phyloP scores from a whole-genome alignment of 2,888 invertebrate genomes.

The Agriopis marginaria region DNA sequence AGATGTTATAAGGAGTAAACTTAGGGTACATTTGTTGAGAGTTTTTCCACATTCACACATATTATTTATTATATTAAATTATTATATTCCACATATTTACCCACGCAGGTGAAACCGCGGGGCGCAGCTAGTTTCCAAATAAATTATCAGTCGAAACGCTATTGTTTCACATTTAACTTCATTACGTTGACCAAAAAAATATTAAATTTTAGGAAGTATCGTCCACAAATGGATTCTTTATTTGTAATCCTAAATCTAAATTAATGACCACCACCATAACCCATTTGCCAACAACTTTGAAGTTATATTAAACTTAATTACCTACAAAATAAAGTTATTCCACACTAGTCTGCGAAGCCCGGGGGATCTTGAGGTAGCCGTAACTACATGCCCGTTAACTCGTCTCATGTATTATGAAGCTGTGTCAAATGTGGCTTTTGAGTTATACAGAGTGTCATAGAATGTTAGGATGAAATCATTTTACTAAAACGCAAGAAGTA shows the following conservation, averaged over 20 bases:
- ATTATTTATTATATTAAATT: too few relatives aligned
- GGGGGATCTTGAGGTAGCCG: constrained; percentile 67
- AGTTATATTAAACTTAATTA: constrained; percentile 53
- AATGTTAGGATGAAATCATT: background rate
- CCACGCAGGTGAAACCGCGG: too few relatives aligned
- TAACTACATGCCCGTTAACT: constrained; percentile 84
- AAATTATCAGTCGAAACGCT: too few relatives aligned
- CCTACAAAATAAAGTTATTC: constrained; percentile 55
- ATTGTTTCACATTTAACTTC: background rate
- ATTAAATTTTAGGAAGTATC: background rate
- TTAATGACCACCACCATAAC: constrained; percentile 24
- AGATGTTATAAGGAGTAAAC: too few relatives aligned
- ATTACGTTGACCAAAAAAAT: background rate
- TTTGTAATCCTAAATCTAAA: constrained; percentile 22
- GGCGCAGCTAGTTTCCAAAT: too few relatives aligned
- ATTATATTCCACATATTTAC: too few relatives aligned
- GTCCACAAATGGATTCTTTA: background rate
- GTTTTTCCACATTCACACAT: too few relatives aligned
- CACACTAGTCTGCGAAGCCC: constrained; percentile 54
- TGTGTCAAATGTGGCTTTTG: constrained; percentile 75
- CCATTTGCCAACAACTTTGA: constrained; percentile 44
- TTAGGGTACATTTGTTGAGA: too few relatives aligned
- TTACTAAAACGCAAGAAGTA: too few relatives aligned
- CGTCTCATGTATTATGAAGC: constrained; percentile 84
- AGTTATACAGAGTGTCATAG: constrained; percentile 59